phyloP scores from a whole-genome alignment of 2,797 vertebrate species.

The Liparis tanakae region DNA sequence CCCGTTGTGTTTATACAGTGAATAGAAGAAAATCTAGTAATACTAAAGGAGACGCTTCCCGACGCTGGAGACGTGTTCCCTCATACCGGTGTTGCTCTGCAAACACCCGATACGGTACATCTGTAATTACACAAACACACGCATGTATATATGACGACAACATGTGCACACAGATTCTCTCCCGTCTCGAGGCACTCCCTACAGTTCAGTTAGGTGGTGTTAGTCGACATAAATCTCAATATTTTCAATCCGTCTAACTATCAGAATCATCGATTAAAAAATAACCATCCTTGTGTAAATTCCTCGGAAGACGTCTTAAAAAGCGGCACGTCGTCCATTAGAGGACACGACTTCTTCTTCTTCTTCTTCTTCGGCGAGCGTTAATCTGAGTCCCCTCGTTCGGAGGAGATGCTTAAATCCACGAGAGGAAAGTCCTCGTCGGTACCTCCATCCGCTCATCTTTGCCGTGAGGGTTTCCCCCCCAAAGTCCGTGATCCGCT shows the following conservation, averaged over 20 bases:
- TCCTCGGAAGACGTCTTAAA: conserved; percentile 82
- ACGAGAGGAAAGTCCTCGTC: conserved; percentile 5
- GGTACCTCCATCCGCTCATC: conserved; percentile 7
- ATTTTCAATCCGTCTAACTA: conserved; percentile 57
- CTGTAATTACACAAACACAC: conserved; percentile 64
- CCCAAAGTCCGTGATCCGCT: conserved; percentile 32
- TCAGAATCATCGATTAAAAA: conserved; percentile 68
- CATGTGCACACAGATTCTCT: conserved; percentile 63
- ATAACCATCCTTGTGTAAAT: conserved; percentile 68
- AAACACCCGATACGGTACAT: conserved; percentile 53
- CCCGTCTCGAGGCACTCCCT: conserved; percentile 81
- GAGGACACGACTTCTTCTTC: conserved; percentile 63
- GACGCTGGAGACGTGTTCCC: conserved; percentile 23
- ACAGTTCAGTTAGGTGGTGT: conserved; percentile 77
- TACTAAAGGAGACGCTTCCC: conserved; percentile 45
- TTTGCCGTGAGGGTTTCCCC: neutral
- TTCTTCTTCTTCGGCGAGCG: conserved; percentile 37
- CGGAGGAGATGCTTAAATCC: neutral
- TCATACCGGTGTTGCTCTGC: conserved; percentile 42
- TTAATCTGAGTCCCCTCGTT: conserved; percentile 41
- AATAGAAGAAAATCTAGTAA: conserved; percentile 66
- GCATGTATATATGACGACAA: conserved; percentile 53
- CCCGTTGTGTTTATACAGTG: conserved; percentile 67
- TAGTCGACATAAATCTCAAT: conserved; percentile 72
- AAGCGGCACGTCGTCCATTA: conserved; percentile 65